Conservation (phyloP, 2,888 invertebrate species). For the Pristionchus fissidentatus region DNA sequence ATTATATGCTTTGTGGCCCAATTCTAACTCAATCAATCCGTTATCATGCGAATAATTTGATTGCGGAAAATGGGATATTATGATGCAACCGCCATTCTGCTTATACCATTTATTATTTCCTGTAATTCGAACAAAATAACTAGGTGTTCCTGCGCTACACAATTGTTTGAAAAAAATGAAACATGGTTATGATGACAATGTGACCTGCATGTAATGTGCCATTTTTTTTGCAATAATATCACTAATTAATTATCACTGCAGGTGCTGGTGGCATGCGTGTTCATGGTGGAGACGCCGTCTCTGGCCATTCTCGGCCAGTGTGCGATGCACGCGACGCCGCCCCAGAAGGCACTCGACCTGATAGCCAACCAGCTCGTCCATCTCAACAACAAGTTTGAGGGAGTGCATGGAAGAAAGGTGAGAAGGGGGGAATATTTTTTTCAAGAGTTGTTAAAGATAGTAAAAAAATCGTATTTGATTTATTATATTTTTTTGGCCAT, state of each 20-base stretch:
- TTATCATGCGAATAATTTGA: too few species aligned
- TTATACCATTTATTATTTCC: too few species aligned
- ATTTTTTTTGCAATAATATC: neutral
- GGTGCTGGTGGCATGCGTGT: slow-evolving; percentile 33
- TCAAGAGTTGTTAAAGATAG: neutral
- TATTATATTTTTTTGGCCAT: too few species aligned
- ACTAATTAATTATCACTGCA: neutral
- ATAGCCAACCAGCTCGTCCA: slow-evolving; percentile 36
- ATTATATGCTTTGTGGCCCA: neutral
- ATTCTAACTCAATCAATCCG: neutral
- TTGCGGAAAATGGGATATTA: neutral
- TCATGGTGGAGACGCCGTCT: slow-evolving; percentile 5
- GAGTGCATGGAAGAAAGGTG: slow-evolving; percentile 46
- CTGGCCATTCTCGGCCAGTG: neutral
- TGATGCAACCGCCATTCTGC: neutral
- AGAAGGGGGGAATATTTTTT: neutral
- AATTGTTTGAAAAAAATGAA: too few species aligned
- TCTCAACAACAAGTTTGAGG: slow-evolving; percentile 43
- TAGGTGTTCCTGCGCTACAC: too few species aligned
- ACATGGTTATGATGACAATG: too few species aligned
- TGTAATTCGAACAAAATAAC: too few species aligned
- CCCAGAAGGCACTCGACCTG: slow-evolving; percentile 21
- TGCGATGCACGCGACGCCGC: neutral
- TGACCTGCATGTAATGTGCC: too few species aligned
- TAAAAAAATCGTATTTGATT: too few species aligned